Evolutionary conservation across 1,140 invertebrate species (phyloP).

Genomic region (Microplitis demolitor): DNA sequence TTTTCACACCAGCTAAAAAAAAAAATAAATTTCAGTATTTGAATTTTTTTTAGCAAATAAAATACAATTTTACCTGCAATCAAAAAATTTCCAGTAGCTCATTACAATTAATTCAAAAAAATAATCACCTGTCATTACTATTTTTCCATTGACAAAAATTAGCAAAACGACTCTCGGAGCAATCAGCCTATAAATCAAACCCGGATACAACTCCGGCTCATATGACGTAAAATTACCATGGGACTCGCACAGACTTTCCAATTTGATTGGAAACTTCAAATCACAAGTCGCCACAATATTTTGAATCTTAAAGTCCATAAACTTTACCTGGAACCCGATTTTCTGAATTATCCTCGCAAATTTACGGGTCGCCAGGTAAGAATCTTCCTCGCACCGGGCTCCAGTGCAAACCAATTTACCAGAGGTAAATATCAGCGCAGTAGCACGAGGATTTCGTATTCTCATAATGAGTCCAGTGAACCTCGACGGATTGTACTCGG

Average conservation of each 20-base stretch:
- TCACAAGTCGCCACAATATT: conserved; percentile 99
- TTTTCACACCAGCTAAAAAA: too few species aligned
- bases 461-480: conserved; percentile 99
- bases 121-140: conserved; percentile 85
- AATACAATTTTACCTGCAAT: too few species aligned
- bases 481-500: conserved; percentile 97
- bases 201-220: conserved; percentile 93
- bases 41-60: too few species aligned
- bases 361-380: conserved; percentile 91
- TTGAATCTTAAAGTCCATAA: conserved; percentile 97
- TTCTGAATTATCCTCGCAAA: conserved; percentile 99
- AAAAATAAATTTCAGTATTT: too few species aligned
- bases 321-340: conserved; percentile 95
- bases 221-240: conserved; percentile 92
- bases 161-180: conserved; percentile 93
- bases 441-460: conserved; percentile 94
- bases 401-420: conserved; percentile 99
- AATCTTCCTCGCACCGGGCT: conserved; percentile 93
- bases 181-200: conserved; percentile 97
- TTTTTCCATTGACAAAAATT: conserved; percentile 98
- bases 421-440: conserved; percentile 96
- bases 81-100: too few species aligned
- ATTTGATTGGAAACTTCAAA: conserved; percentile 94
- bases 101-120: not conserved
- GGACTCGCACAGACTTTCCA: conserved; percentile 92